A percentile compares a stretch with the other conserved stretches of the same genome.
Conservation (phyloP, 2,113 vertebrate species). For the Bubo blakistoni region DNA sequence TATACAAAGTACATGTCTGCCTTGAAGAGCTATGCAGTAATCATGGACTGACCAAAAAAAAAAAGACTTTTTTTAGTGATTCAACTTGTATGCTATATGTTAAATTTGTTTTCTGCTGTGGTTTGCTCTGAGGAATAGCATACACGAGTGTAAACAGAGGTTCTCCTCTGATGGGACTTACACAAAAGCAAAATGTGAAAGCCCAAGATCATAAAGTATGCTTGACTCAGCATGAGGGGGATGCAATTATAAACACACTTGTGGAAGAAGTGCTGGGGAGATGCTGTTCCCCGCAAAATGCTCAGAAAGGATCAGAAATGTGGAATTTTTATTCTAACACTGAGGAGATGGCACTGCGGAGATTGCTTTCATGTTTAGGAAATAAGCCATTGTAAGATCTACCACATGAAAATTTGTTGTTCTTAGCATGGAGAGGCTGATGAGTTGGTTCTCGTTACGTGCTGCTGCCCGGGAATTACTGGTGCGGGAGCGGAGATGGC, state of each 20-base stretch:
- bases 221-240: background rate
- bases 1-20: background rate
- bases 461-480: background rate
- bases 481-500: background rate
- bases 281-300: background rate
- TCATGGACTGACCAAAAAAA: conserved; percentile 14
- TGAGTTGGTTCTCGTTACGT: background rate
- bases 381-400: background rate
- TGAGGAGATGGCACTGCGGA: background rate
- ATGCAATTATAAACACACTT: background rate
- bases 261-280: background rate
- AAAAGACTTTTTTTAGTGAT: background rate
- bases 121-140: background rate
- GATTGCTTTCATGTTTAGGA: background rate
- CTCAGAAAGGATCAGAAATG: background rate
- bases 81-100: background rate
- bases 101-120: conserved; percentile 13
- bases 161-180: background rate
- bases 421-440: background rate
- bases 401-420: background rate
- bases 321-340: background rate
- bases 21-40: conserved; percentile 7
- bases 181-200: background rate
- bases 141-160: background rate
- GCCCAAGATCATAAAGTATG: background rate